Evolutionary conservation across 2,888 invertebrate genomes (phyloP).

Genomic region (Neocrepidodera transversa): DNA sequence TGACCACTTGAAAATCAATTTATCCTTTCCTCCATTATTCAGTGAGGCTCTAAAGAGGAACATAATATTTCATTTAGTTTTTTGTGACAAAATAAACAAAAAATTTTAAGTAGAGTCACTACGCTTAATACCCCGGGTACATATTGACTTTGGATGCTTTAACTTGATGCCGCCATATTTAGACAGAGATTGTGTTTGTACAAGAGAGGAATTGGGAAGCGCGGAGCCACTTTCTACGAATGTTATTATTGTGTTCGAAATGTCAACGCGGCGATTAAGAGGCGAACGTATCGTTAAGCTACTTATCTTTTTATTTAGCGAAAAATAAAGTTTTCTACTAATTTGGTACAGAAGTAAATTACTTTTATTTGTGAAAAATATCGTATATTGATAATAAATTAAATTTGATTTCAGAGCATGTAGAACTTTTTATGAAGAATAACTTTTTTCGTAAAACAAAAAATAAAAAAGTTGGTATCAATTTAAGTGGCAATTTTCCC

Average conservation of each 20-base stretch:
- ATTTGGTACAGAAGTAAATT: no score
- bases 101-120: conserved; percentile 51
- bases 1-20: conserved; percentile 32
- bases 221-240: conserved; percentile 24
- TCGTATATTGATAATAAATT: no score
- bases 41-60: conserved; percentile 37
- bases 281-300: no score
- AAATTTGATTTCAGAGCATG: no score
- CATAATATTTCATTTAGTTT: conserved; percentile 54
- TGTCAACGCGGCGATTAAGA: conserved; percentile 8
- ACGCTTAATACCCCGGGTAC: conserved; percentile 56
- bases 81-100: conserved; percentile 50
- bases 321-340: no score
- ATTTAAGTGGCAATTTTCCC: no score
- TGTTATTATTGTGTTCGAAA: conserved; percentile 3
- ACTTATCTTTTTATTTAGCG: no score
- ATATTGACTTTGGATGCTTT: conserved; percentile 56
- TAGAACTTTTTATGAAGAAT: no score
- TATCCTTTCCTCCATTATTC: conserved; percentile 23
- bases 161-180: conserved; percentile 54
- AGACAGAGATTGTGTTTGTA: conserved; percentile 50
- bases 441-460: no score
- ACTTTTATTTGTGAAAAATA: no score
- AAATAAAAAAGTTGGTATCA: no score
- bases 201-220: conserved; percentile 53